phyloP scores from a whole-genome alignment of 2,113 vertebrate species.

The Phasianus colchicus region DNA sequence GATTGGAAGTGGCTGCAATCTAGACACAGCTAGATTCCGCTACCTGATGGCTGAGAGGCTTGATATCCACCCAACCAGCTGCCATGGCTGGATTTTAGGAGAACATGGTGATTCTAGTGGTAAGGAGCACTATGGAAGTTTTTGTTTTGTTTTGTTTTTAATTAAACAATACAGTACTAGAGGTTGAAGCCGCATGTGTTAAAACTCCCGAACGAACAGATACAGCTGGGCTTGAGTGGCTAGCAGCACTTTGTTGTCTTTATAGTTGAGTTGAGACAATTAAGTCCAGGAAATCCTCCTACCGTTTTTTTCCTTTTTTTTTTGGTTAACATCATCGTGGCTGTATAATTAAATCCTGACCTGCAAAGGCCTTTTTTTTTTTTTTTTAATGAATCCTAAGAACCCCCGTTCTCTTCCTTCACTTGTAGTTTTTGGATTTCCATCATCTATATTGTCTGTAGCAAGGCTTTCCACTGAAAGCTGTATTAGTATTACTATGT shows the following conservation, averaged over 20 bases:
- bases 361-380: background rate
- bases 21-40: constrained; percentile 96
- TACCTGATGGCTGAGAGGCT: constrained; percentile 92
- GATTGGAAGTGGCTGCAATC: constrained; percentile 97
- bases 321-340: background rate
- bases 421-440: background rate
- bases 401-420: background rate
- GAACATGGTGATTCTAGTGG: constrained; percentile 98
- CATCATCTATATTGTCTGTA: background rate
- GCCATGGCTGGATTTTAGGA: constrained; percentile 96
- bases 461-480: background rate
- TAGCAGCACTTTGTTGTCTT: background rate
- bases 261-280: background rate
- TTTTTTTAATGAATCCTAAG: background rate
- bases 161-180: fast-evolving
- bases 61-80: constrained; percentile 90
- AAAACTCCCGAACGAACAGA: background rate
- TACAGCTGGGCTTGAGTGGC: background rate
- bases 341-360: background rate
- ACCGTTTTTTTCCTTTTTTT: no score
- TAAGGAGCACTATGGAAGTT: constrained; percentile 64
- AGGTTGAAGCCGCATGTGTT: background rate
- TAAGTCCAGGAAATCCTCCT: background rate
- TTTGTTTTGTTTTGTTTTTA: background rate
- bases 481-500: background rate